Base-by-base conservation (phyloP, 2,113 vertebrate genomes). In the Cheilinus undulatus region DNA sequence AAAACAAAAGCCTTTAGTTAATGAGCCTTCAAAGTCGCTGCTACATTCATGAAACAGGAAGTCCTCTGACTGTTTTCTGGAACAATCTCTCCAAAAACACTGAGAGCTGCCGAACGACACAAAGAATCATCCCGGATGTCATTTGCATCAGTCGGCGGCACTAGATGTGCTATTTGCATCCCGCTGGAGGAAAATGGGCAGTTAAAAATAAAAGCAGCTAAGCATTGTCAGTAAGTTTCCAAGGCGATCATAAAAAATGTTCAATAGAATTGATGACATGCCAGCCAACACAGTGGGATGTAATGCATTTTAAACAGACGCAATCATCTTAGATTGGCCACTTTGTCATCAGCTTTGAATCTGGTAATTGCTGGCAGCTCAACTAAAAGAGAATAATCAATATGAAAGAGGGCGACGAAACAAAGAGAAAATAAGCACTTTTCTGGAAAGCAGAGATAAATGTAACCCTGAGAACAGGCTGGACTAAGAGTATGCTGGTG, bases 241-340 rank as follows among this genome's bases (percentile, higher is more conserved):
- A 82, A 84, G 67, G 66, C 73, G 51, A 80, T 88, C 76, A 85
- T 82, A 66, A 87, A 85, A 83, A 90, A 58, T 58, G 71, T 87
- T 86, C 72, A 60, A 88, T 86, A 84, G 66, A 90, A 90, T 87
- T 88, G 92, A 92, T 89, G 88, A 87, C 77, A 84, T 75, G 89
- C 86, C 88, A 84, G 73, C 72, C 69, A 82, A 80, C 78, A 78
- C 67, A 78, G 87, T 73, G 61, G 80, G 78, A 86, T 78, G 82
- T 84, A 88, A 87, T 90, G 86, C 88, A 92, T 89, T 91, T 93
- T 88, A 89, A 92, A 92, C 83, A 85, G 78, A 83, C 27, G 74
- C 86, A 89, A 90, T 91, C 89, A 88, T 92, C 87, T 86, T 73
- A 90, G 86, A 91, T 89, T 86, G 85, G 83, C 84, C 84, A 87